Evolutionary conservation across 2,113 vertebrate genomes (phyloP).

Genomic region (Leptobrachium leishanense): DNA sequence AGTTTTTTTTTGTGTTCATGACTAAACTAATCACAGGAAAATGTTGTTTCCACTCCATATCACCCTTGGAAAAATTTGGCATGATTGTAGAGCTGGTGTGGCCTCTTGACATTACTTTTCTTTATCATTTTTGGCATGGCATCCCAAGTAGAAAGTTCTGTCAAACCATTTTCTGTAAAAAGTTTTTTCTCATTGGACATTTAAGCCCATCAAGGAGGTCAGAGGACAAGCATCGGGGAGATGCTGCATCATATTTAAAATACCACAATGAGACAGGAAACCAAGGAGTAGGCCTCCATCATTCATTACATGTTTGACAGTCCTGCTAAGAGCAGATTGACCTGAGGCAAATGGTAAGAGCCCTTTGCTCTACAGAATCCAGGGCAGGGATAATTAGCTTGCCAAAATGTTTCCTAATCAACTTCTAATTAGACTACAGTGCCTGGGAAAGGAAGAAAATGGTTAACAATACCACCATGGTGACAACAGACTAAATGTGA

Average conservation of each 20-base stretch:
- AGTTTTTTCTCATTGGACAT: not conserved
- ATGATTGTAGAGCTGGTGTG: not conserved
- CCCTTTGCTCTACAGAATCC: slow-evolving; percentile 41
- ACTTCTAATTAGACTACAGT: slow-evolving; percentile 58
- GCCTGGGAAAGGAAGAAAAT: slow-evolving; percentile 12
- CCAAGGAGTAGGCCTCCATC: slow-evolving; percentile 34
- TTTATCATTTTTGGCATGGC: too few species aligned
- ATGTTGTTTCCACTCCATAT: too few species aligned
- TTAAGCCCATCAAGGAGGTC: slow-evolving; percentile 21
- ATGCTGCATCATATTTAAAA: slow-evolving; percentile 48
- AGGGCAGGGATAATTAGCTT: slow-evolving; percentile 36
- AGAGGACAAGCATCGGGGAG: slow-evolving; percentile 36
- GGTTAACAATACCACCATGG: not conserved
- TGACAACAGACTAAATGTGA: too few species aligned
- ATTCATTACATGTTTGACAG: slow-evolving; percentile 43
- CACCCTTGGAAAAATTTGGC: too few species aligned
- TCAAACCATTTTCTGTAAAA: not conserved
- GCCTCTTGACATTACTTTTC: not conserved
- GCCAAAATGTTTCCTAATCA: slow-evolving; percentile 46
- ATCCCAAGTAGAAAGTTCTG: too few species aligned
- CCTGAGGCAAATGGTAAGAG: slow-evolving; percentile 42
- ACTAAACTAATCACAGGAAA: too few species aligned
- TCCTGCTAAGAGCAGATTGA: slow-evolving; percentile 41
- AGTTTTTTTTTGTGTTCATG: too few species aligned
- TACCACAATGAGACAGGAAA: slow-evolving; percentile 46